Percentiles rank a stretch among this genome's conserved stretches.
Conservation (phyloP, 2,888 invertebrate genomes). For the Yponomeuta cagnagella region DNA sequence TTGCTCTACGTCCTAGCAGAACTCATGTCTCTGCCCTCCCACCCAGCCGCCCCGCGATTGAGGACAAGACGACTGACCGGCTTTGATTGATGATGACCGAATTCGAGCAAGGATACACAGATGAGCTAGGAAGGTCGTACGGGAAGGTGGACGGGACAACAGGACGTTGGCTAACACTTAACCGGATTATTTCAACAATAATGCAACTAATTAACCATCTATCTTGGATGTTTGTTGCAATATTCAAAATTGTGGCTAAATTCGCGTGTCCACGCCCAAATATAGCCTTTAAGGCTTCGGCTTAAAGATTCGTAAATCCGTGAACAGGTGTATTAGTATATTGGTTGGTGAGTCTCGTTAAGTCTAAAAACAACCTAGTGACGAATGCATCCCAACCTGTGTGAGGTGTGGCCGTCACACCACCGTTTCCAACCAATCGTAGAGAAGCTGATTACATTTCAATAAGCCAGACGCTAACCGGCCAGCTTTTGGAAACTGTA, state of each 20-base stretch:
- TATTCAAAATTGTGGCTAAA: neutral
- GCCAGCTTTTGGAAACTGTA: slow-evolving; percentile 5
- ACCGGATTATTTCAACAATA: neutral
- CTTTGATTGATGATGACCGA: slow-evolving; percentile 33
- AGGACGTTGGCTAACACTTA: neutral
- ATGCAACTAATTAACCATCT: neutral
- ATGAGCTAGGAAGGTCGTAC: slow-evolving; percentile 45
- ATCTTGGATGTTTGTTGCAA: neutral
- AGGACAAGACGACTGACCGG: slow-evolving; percentile 15
- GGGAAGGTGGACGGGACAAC: slow-evolving; percentile 9
- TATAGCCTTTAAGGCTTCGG: no score
- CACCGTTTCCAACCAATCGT: slow-evolving; percentile 46
- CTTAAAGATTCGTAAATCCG: neutral
- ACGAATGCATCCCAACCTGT: slow-evolving; percentile 13
- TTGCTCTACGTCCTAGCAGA: neutral
- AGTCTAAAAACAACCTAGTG: slow-evolving; percentile 6
- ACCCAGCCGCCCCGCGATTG: slow-evolving; percentile 8
- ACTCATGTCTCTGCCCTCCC: slow-evolving; percentile 10
- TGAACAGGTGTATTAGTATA: neutral
- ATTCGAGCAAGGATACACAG: slow-evolving; percentile 48
- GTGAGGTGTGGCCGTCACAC: slow-evolving; percentile 45
- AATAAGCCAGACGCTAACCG: neutral
- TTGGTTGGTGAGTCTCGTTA: neutral
- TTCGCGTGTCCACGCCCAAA: no score
- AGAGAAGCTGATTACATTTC: slow-evolving; percentile 17